Evolutionary conservation across 2,797 vertebrate species (phyloP), one percentile per base, ranked within the genome.

Genomic region (Linurgus olivaceus): DNA sequence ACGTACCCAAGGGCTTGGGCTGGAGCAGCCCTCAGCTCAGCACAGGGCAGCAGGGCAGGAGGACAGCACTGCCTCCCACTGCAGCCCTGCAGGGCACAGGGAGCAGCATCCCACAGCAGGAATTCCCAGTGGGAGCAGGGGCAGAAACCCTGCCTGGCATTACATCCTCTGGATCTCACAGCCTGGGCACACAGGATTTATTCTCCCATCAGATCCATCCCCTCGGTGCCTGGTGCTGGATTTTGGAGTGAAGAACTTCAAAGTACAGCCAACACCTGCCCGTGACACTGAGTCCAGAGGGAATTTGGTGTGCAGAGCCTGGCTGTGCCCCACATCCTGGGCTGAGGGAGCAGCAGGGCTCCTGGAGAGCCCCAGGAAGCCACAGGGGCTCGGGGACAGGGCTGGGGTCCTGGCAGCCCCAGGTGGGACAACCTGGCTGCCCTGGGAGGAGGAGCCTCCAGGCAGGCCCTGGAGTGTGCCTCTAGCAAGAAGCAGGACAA

Each of bases 61-160:
- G 63, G 15, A 38, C 7, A 28, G 44, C 0, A 0, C 31, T 25
- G 17, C 38, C 47, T 17, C 21, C 20, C 42, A 18, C 47, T 15
- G 52, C 0, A 1, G 2, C 35, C 14, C 16, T 0, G 0, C 63
- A 28, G 24, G 13, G 14, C 0, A 2, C 9, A 5, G 55, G 29
- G 16, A 68, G 17, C 66, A 38, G 54, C 35, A 35, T 5, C 47
- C 35, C 40, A 3, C n/a, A 2, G 26, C 13, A 4, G 35, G 42
- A 61, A 31, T 11, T 52, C 26, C 47, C 10, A 10, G 0, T 0
- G 12, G 65, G 40, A 42, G 17, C 0, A 0, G 14, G 17, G 24
- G 16, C 2, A 15, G 23, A 17, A 54, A n/a, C 17, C 45, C 67
- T 3, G 16, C 18, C 47, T 6, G 45, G 2, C 17, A 29, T 19